A percentile compares a stretch with the other conserved stretches of the same genome.
Evolutionary conservation across 2,888 invertebrate genomes (phyloP).

Genomic region (Liopterus haemorrhoidalis): DNA sequence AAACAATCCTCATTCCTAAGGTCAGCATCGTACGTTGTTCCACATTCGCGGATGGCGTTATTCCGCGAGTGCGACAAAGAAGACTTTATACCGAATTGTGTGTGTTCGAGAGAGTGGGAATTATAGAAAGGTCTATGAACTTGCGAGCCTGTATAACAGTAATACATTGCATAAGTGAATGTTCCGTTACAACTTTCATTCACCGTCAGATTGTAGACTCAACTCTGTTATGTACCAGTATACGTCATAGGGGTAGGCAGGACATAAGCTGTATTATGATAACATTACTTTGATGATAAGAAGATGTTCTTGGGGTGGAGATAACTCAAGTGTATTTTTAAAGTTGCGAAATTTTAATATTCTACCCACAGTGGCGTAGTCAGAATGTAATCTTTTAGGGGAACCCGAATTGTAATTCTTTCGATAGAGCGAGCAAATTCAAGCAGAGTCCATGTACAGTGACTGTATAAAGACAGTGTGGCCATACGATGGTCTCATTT

Average conservation of each 20-base stretch:
- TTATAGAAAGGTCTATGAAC: conserved; percentile 36
- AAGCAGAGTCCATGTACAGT: too few relatives aligned
- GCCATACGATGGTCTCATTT: too few relatives aligned
- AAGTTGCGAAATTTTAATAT: too few relatives aligned
- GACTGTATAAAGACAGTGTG: too few relatives aligned
- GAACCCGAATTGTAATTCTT: too few relatives aligned
- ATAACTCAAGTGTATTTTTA: too few relatives aligned
- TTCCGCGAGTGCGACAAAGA: conserved; percentile 31
- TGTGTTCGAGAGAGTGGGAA: conserved; percentile 29
- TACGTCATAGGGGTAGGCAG: too few relatives aligned
- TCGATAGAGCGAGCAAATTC: too few relatives aligned
- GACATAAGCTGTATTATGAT: too few relatives aligned
- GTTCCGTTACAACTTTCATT: conserved; percentile 41
- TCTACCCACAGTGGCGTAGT: too few relatives aligned
- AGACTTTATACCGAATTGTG: conserved; percentile 5
- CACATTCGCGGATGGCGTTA: conserved; percentile 35
- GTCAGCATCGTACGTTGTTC: conserved; percentile 40
- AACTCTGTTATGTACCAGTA: conserved; percentile 29
- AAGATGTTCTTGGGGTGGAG: conserved; percentile 2
- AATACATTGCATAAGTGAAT: conserved; percentile 40
- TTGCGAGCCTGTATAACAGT: conserved; percentile 35
- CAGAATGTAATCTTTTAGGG: too few relatives aligned
- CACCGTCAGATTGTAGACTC: conserved; percentile 33
- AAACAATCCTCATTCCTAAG: conserved; percentile 43
- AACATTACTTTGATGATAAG: conserved; percentile 6